These are phyloP conservation scores for Iselma pallidipennis DNA, from an alignment of 2,888 invertebrate genomes.

Conservation along the genomic window DNA sequence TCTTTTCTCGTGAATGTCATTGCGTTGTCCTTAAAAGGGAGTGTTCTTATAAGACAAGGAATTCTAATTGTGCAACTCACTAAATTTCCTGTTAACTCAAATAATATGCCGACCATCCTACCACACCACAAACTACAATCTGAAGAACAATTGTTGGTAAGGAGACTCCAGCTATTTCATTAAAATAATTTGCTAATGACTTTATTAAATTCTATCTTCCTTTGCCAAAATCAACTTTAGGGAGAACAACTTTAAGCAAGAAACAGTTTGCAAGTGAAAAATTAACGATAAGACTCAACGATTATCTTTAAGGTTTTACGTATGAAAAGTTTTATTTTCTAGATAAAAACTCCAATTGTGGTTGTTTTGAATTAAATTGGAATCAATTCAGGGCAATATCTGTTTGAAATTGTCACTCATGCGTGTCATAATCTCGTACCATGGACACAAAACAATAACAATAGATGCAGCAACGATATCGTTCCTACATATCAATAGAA, in stretches of 20 bases:
- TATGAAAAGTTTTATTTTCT: too few species aligned
- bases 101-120: neutral
- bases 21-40: neutral
- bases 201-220: neutral
- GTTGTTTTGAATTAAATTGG: too few species aligned
- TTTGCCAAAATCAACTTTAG: too few species aligned
- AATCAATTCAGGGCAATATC: too few species aligned
- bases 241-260: too few species aligned
- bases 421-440: constrained; percentile 23
- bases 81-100: neutral
- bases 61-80: neutral
- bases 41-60: neutral
- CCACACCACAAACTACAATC: neutral
- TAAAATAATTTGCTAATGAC: neutral
- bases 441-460: constrained; percentile 22
- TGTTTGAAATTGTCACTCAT: too few species aligned
- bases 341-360: too few species aligned
- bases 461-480: constrained; percentile 16
- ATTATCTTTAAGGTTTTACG: too few species aligned
- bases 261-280: too few species aligned
- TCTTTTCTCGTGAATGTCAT: neutral
- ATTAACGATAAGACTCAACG: too few species aligned
- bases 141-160: neutral
- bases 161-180: neutral
- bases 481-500: constrained; percentile 21